phyloP scores from a whole-genome alignment of 2,113 vertebrate genomes.

The Recurvirostra avosetta region DNA sequence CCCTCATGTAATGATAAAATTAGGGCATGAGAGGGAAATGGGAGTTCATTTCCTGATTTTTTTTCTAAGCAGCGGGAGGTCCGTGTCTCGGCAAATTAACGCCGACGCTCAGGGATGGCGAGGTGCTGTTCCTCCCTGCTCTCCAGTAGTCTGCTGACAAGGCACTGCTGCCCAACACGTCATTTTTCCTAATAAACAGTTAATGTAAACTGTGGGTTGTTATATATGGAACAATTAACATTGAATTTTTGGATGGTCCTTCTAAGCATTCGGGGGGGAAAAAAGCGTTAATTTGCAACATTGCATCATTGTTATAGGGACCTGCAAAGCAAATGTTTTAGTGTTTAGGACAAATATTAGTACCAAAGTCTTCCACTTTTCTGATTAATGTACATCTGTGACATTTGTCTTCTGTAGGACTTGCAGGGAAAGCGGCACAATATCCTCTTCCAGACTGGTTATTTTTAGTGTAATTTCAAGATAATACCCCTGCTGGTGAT shows the following conservation, averaged over 20 bases:
- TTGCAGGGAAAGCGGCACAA: not conserved
- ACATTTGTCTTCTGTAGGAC: not conserved
- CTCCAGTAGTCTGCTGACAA: no score
- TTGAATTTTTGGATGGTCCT: not conserved
- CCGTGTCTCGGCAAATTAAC: fast-evolving
- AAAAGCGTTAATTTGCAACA: not conserved
- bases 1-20: fast-evolving
- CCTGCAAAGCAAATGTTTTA: not conserved
- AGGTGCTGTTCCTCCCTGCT: no score
- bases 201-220: not conserved
- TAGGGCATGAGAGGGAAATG: fast-evolving
- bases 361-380: not conserved
- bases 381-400: not conserved
- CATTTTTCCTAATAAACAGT: not conserved
- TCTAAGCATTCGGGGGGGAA: not conserved
- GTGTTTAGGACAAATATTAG: not conserved
- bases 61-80: not conserved
- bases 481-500: fast-evolving
- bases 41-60: not conserved
- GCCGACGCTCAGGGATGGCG: fast-evolving
- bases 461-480: not conserved
- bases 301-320: fast-evolving
- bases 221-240: not conserved
- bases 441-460: not conserved
- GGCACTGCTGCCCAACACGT: not conserved